Evolutionary conservation across 2,797 vertebrate genomes (phyloP), one percentile per base, ranked within the genome.

Genomic region (Hippocampus kuda): DNA sequence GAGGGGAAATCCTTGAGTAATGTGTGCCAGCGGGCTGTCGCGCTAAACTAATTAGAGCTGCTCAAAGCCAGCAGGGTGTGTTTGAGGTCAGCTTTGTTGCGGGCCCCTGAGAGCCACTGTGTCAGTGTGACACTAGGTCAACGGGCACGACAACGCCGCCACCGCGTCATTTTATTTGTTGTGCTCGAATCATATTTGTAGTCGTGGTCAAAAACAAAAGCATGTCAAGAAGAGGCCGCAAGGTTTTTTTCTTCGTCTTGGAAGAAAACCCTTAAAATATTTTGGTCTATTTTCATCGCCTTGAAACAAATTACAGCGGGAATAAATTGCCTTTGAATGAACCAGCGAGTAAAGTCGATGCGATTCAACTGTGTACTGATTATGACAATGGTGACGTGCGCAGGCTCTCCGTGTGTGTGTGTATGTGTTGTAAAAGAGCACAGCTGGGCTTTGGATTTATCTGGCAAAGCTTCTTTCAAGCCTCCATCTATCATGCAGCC

Each of bases 361-460:
- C 79, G 79, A 79, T 82, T 70, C 68, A 77, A 61, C 77, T 46
- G 57, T 69, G 69, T 67, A 56, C 65, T 74, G 68, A 77, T 85
- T 70, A 79, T 81, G 81, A 70, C 66, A 70, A 48, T 65, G 63
- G 49, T 70, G 56, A 70, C 24, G 6, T 72, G 72, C 72, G 72
- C 51, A 22, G 59, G 68, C n/a, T 70, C 60, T 73, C 0, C 15
- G 65, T 69, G 66, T 78, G 67, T 67, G 66, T 22, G 61, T 75
- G 73, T 75, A 69, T 76, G 75, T 79, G 72, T 82, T 60, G 73
- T 68, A 77, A 73, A 78, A 77, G 73, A 79, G 81, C 84, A 85
- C 88, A 90, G 89, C 87, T 91, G 87, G 84, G 85, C 87, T 83
- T 83, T 81, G 88, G 88, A 88, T 88, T 91, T 89, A 88, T 79